Base-by-base conservation (phyloP, 2,797 vertebrate genomes). In the Cuniculus paca region DNA sequence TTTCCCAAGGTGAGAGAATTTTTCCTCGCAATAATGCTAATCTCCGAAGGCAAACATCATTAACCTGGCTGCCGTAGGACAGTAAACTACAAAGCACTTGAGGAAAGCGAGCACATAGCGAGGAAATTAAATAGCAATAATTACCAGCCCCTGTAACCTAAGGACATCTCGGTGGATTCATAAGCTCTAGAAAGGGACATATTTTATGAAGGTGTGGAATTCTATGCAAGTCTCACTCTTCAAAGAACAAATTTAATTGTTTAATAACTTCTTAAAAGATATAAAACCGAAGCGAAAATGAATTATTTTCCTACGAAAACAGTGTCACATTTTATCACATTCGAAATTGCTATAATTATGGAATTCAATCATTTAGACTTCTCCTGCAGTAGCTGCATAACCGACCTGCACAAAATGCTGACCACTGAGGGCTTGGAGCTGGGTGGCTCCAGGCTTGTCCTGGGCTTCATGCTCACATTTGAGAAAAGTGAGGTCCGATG, bases 81-180 rank as follows among this genome's bases (percentile, higher is more conserved):
- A 58, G 19, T 28, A 77, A 88, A 50, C 48, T 50, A 34, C 26
- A 42, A 75, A 24, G 24, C 52, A 24, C 63, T 65, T 77, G 36
- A 7, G 61, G 70, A 60, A 90, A 78, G 80, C 3, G 31, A 54
- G 8, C 14, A n/a, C 42, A 20, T 28, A 74, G 70, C 75, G 54
- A 87, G 68, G 39, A 93, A 86, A 95, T 90, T 82, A 95, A 93
- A 60, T 78, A 85, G 52, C 78, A 82, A n/a, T 84, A 79, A 79
- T 93, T 52, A 50, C 45, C 13, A 36, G 36, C 28, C 52, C 84
- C 54, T 75, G 42, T 31, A 50, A 60, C 54, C 65, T 74, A 50
- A 83, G 45, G 61, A 31, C 0, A 13, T 39, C 79, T 39, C 45
- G 16, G 58, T 68, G 83, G 80, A 52, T 12, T 11, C 7, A 34